A percentile compares a stretch with the other conserved stretches of the same genome.
These are phyloP conservation scores for Clinocottus analis DNA, from an alignment of 2,113 vertebrate genomes.

Conservation along the genomic window DNA sequence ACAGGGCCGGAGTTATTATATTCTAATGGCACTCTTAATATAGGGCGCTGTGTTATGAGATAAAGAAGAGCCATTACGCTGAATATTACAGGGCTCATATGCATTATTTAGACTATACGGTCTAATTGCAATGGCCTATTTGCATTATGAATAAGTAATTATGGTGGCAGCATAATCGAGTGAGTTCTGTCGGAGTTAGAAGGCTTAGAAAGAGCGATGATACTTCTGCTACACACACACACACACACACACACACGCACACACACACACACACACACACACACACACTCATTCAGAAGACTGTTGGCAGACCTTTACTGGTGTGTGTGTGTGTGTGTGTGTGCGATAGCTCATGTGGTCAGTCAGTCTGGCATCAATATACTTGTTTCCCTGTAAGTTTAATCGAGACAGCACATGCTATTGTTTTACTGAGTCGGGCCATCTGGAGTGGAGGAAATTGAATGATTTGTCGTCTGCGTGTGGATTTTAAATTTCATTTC, in stretches of 20 bases:
- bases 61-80: conserved; percentile 60
- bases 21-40: conserved; percentile 47
- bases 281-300: neutral
- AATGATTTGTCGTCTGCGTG: conserved; percentile 26
- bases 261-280: neutral
- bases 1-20: conserved; percentile 53
- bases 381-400: conserved; percentile 3
- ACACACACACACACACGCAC: neutral
- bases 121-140: conserved; percentile 57
- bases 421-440: conserved; percentile 34
- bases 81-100: conserved; percentile 47
- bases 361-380: conserved; percentile 31
- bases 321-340: conserved; percentile 7
- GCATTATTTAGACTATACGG: conserved; percentile 57
- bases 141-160: conserved; percentile 63
- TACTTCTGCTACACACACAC: neutral
- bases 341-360: no score
- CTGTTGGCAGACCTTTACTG: no score
- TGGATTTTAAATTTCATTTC: conserved; percentile 24
- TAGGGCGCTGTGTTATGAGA: conserved; percentile 36
- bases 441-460: conserved; percentile 54
- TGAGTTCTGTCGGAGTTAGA: conserved; percentile 17
- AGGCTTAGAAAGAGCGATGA: conserved; percentile 11
- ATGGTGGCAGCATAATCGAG: conserved; percentile 20
- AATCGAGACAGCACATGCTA: conserved; percentile 25